These are phyloP conservation scores for Tetramorium alpestre DNA, from an alignment of 1,140 invertebrate species.

Conservation along the genomic window DNA sequence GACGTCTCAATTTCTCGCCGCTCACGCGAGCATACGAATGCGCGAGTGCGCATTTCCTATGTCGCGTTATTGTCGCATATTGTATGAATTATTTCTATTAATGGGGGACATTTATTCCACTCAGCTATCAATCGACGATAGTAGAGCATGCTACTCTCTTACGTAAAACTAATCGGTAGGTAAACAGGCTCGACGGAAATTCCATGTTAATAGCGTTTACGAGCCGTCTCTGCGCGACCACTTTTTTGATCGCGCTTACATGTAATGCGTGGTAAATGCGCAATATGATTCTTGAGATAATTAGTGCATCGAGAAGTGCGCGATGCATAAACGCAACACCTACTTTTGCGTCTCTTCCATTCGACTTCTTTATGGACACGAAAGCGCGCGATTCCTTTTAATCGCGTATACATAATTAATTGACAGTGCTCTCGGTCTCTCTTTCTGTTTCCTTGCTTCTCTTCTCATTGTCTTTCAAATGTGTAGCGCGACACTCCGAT, in stretches of 20 bases:
- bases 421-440: constrained; percentile 56
- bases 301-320: constrained; percentile 66
- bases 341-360: neutral
- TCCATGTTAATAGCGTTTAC: constrained; percentile 19
- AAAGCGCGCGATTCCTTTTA: constrained; percentile 75
- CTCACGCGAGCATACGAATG: neutral
- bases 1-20: neutral
- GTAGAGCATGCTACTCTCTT: neutral
- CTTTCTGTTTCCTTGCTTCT: neutral
- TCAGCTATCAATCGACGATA: constrained; percentile 13
- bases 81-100: neutral
- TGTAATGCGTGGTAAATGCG: constrained; percentile 38
- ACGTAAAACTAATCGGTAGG: constrained; percentile 10
- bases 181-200: constrained; percentile 26
- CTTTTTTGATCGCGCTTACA: constrained; percentile 17
- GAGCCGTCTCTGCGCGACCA: neutral
- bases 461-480: neutral
- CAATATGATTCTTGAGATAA: constrained; percentile 64
- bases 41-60: neutral
- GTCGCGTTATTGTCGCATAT: neutral
- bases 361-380: constrained; percentile 69
- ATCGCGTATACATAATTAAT: constrained; percentile 76
- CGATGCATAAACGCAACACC: constrained; percentile 70
- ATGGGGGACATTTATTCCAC: neutral
- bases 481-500: constrained; percentile 43